These are phyloP conservation scores for Emydocephalus ijimae DNA, from an alignment of 2,113 vertebrate genomes.

Conservation along the genomic window DNA sequence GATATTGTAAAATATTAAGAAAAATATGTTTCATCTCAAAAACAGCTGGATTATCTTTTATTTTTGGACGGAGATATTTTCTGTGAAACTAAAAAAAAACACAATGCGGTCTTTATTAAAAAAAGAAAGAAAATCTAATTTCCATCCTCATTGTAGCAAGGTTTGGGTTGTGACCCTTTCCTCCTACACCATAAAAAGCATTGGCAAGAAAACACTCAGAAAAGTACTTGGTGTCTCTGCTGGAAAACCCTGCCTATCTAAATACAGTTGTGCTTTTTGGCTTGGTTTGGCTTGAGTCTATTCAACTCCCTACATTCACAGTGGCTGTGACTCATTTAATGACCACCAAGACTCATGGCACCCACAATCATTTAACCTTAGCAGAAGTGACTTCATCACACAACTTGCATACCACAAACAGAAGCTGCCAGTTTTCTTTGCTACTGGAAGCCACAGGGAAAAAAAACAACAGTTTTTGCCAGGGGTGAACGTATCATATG, in stretches of 20 bases:
- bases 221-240: background rate
- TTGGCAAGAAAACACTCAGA: background rate
- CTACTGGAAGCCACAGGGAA: background rate
- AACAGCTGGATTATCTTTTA: background rate
- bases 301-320: constrained; percentile 3
- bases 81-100: background rate
- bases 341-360: background rate
- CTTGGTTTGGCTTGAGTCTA: background rate
- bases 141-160: background rate
- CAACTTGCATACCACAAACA: background rate
- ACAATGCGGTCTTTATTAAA: background rate
- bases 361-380: background rate
- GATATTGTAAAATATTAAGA: background rate
- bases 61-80: background rate
- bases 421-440: background rate
- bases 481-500: background rate
- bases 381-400: background rate
- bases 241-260: background rate
- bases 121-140: background rate
- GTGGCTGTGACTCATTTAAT: constrained; percentile 3
- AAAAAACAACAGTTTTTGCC: background rate
- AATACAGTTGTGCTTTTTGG: background rate
- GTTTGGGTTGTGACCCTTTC: background rate
- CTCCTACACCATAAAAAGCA: background rate
- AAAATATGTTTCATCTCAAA: background rate